A percentile compares a stretch with the other conserved stretches of the same genome.
phyloP scores from a whole-genome alignment of 2,797 vertebrate species.

The Kryptolebias ocellatus region DNA sequence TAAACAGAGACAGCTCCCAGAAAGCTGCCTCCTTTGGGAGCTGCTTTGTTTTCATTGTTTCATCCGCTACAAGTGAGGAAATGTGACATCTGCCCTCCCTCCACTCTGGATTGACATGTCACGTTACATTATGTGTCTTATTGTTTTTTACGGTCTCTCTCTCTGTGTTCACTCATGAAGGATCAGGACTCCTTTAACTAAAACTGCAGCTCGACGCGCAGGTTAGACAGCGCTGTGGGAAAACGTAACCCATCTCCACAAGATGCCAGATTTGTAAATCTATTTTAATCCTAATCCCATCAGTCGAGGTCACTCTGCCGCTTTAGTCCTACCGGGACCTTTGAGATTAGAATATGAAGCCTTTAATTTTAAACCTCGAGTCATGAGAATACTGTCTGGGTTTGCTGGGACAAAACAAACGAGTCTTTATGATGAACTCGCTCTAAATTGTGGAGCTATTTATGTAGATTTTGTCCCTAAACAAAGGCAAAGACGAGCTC shows the following conservation, averaged over 20 bases:
- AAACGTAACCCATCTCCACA: slow-evolving; percentile 18
- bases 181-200: too few species aligned
- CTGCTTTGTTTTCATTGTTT: too few species aligned
- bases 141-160: slow-evolving; percentile 8
- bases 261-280: slow-evolving; percentile 32
- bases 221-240: slow-evolving; percentile 4
- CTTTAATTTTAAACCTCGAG: slow-evolving; percentile 16
- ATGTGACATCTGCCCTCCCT: slow-evolving; percentile 62
- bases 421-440: too few species aligned
- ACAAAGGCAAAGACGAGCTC: too few species aligned
- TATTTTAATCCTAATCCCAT: slow-evolving; percentile 61
- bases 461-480: too few species aligned
- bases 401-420: too few species aligned
- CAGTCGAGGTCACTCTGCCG: slow-evolving; percentile 48
- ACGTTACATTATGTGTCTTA: slow-evolving; percentile 50
- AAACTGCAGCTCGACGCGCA: too few species aligned
- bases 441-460: too few species aligned
- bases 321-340: slow-evolving; percentile 30
- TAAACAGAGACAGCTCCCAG: too few species aligned
- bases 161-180: neutral
- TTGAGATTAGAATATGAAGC: slow-evolving; percentile 46
- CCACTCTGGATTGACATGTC: slow-evolving; percentile 68
- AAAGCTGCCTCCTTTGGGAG: too few species aligned
- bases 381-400: neutral
- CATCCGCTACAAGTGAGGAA: slow-evolving; percentile 32